phyloP scores from a whole-genome alignment of 2,113 vertebrate genomes.

The Ophiodon elongatus region DNA sequence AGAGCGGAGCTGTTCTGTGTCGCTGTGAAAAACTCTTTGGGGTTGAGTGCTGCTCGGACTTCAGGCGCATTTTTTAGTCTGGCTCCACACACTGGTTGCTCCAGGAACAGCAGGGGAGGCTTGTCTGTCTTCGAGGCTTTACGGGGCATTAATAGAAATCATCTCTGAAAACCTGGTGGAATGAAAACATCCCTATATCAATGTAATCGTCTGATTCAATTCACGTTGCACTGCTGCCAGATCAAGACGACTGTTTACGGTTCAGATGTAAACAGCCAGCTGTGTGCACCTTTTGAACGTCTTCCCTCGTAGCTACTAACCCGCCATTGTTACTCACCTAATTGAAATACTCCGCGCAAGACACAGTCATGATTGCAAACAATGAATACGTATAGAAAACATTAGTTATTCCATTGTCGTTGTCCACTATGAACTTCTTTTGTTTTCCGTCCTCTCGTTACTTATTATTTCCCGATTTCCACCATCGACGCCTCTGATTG shows the following conservation, averaged over 20 bases:
- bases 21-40: constrained; percentile 83
- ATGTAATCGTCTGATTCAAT: not conserved
- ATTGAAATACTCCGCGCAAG: not conserved
- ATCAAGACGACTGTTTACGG: not conserved
- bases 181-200: not conserved
- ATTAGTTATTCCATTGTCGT: not conserved
- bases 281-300: constrained; percentile 1
- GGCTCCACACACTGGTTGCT: constrained; percentile 84
- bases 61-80: constrained; percentile 75
- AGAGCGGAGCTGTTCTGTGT: constrained; percentile 45
- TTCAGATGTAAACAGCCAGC: not conserved
- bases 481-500: not conserved
- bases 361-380: not conserved
- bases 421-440: not conserved
- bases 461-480: constrained; percentile 51
- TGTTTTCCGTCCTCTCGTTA: constrained; percentile 18
- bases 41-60: constrained; percentile 74
- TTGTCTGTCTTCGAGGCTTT: constrained; percentile 83
- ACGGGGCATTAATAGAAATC: constrained; percentile 89
- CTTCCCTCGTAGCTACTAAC: not conserved
- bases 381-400: not conserved
- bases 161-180: constrained; percentile 45
- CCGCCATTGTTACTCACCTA: constrained; percentile 25
- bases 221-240: not conserved
- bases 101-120: constrained; percentile 86